Evolutionary conservation across 2,888 invertebrate genomes (phyloP).

Genomic region (Cephus rjabovi): DNA sequence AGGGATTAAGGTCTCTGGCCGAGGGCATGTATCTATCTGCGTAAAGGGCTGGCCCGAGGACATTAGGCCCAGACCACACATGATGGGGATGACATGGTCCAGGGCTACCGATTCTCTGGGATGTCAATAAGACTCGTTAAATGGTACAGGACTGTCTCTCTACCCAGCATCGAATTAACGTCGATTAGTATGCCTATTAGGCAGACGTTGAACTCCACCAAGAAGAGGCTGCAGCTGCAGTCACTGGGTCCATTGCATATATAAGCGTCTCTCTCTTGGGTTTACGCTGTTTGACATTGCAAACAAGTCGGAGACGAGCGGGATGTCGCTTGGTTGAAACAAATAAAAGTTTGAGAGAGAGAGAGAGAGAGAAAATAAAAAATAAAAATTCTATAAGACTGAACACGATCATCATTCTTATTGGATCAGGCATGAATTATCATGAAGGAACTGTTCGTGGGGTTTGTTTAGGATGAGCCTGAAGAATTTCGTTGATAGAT

Average conservation of each 20-base stretch:
- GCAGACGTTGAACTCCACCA: constrained; percentile 56
- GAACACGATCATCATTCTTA: neutral
- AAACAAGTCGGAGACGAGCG: neutral
- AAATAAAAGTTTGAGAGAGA: neutral
- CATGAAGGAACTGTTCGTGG: neutral
- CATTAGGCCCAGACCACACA: neutral
- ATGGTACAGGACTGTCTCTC: constrained; percentile 22
- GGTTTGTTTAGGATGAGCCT: neutral
- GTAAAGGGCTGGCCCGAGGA: neutral
- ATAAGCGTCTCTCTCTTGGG: neutral
- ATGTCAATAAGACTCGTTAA: constrained; percentile 51
- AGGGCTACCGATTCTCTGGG: constrained; percentile 23
- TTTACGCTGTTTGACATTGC: neutral
- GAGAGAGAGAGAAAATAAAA: neutral
- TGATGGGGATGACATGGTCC: constrained; percentile 1
- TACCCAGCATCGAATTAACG: constrained; percentile 59
- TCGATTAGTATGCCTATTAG: constrained; percentile 63
- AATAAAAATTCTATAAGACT: neutral
- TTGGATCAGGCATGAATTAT: neutral
- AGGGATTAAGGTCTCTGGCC: neutral
- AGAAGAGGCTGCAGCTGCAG: neutral
- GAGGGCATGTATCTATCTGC: neutral
- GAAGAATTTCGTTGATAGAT: neutral
- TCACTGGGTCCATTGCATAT: neutral
- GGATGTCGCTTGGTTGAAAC: neutral